phyloP scores from a whole-genome alignment of 2,113 vertebrate species.

The Sus scrofa region DNA sequence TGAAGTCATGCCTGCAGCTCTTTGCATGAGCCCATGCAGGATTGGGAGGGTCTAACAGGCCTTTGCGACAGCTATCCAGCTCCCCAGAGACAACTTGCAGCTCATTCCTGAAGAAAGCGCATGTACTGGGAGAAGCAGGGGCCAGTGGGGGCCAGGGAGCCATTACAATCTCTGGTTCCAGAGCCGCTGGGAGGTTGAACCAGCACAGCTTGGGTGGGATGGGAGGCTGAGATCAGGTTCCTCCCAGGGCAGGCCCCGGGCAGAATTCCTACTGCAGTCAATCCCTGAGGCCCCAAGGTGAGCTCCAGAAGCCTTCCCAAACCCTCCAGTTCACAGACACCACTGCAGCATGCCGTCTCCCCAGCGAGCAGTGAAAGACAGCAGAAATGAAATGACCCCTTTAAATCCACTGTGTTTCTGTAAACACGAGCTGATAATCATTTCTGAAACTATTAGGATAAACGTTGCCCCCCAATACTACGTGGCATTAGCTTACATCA shows the following conservation, averaged over 20 bases:
- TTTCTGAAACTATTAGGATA: not conserved
- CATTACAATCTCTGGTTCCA: not conserved
- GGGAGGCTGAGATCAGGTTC: not conserved
- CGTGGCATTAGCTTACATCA: not conserved
- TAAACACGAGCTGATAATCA: not conserved
- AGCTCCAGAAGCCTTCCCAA: not conserved
- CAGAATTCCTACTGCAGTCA: not conserved
- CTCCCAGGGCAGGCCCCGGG: not conserved
- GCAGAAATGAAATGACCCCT: not conserved
- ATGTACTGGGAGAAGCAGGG: rapidly evolving
- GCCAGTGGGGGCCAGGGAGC: not conserved
- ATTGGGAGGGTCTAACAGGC: not conserved
- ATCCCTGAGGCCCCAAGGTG: not conserved
- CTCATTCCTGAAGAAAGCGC: not conserved
- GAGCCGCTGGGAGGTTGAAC: not conserved
- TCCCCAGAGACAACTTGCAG: not conserved
- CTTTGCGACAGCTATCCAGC: not conserved
- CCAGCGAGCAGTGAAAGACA: not conserved
- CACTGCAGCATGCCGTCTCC: not conserved
- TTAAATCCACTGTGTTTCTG: not conserved
- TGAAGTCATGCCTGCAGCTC: not conserved
- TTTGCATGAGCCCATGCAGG: not conserved
- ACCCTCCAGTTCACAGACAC: not conserved
- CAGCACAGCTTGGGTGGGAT: too few species aligned
- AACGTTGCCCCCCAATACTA: not conserved